Conservation (phyloP, 1,140 invertebrate genomes). For the Tetramorium simillimum region DNA sequence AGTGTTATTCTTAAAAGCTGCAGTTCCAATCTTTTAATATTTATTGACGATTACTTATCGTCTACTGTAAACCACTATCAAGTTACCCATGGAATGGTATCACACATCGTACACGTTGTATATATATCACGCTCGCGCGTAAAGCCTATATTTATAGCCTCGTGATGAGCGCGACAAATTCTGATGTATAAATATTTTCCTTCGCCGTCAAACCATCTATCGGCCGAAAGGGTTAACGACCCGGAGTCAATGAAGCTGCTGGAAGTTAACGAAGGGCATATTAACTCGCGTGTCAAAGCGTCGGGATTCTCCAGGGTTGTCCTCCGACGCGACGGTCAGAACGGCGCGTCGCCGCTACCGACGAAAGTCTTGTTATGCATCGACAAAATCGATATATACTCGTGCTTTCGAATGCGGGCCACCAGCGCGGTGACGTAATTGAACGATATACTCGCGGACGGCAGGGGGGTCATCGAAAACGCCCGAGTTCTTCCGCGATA, state of each 20-base stretch:
- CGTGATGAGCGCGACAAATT: conserved; percentile 28
- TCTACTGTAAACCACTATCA: neutral
- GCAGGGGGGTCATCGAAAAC: conserved; percentile 69
- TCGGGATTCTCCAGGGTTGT: neutral
- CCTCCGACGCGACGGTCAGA: neutral
- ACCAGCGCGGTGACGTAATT: conserved; percentile 72
- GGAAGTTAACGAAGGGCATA: conserved; percentile 3
- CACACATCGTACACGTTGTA: neutral
- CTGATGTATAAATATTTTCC: neutral
- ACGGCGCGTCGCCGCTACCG: neutral
- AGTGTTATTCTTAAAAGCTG: neutral
- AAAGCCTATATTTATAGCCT: conserved; percentile 13
- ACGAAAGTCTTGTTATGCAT: conserved; percentile 58
- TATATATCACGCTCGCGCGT: neutral
- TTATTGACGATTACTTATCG: neutral
- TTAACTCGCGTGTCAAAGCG: conserved; percentile 33
- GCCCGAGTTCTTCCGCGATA: conserved; percentile 63
- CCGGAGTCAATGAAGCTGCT: conserved; percentile 10
- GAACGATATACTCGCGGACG: conserved; percentile 59
- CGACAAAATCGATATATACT: conserved; percentile 55
- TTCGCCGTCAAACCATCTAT: conserved; percentile 25
- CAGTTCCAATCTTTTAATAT: neutral
- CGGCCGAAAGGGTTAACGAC: conserved; percentile 17
- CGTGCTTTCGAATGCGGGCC: conserved; percentile 72
- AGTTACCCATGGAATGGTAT: neutral